phyloP scores from a whole-genome alignment of 2,113 vertebrate species.

The Sinocyclocheilus anophthalmus region DNA sequence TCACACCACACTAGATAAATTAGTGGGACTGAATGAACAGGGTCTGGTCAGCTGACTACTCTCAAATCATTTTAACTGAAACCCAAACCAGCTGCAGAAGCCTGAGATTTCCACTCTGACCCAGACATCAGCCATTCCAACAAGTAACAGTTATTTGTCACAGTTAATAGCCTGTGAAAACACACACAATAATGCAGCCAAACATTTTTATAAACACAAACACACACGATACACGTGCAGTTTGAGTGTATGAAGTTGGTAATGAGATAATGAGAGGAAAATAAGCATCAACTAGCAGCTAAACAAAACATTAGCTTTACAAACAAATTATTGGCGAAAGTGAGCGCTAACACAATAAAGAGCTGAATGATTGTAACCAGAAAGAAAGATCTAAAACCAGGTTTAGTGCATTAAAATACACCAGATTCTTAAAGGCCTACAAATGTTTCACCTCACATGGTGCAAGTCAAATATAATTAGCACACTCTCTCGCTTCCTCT shows the following conservation, averaged over 20 bases:
- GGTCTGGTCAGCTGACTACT: slow-evolving; percentile 27
- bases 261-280: slow-evolving; percentile 22
- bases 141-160: slow-evolving; percentile 50
- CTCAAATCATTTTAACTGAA: slow-evolving; percentile 35
- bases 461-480: slow-evolving; percentile 50
- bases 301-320: slow-evolving; percentile 31
- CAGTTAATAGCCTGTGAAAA: slow-evolving; percentile 51
- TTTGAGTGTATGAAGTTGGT: background rate
- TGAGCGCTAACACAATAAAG: background rate
- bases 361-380: background rate
- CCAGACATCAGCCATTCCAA: slow-evolving; percentile 55
- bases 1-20: slow-evolving; percentile 37
- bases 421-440: slow-evolving; percentile 35
- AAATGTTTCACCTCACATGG: slow-evolving; percentile 40
- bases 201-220: slow-evolving; percentile 28
- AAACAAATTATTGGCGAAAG: background rate
- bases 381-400: slow-evolving; percentile 35
- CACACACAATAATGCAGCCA: slow-evolving; percentile 36
- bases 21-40: slow-evolving; percentile 20
- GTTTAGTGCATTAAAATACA: slow-evolving; percentile 15
- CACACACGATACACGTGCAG: background rate
- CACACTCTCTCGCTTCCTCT: slow-evolving; percentile 30
- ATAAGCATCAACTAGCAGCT: background rate
- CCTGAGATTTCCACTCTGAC: slow-evolving; percentile 41
- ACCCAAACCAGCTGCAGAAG: slow-evolving; percentile 36